Conservation (phyloP, 2,797 vertebrate genomes). For the Myotis myotis region DNA sequence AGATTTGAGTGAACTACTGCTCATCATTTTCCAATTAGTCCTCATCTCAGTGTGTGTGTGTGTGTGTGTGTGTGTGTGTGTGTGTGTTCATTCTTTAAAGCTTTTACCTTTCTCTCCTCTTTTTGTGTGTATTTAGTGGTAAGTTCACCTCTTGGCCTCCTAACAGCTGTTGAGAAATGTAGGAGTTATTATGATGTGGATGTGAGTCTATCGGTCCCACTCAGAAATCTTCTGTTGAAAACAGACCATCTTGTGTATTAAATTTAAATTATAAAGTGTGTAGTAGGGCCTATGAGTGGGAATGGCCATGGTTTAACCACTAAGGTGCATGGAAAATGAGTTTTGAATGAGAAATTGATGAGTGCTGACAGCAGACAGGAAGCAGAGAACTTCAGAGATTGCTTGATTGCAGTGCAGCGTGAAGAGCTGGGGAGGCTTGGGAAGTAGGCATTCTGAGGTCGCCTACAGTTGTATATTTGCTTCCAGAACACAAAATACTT, state of each 20-base stretch:
- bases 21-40: slow-evolving; percentile 45
- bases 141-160: background rate
- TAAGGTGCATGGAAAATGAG: background rate
- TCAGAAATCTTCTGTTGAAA: background rate
- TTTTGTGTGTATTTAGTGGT: background rate
- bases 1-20: slow-evolving; percentile 8
- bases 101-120: background rate
- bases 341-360: background rate
- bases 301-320: background rate
- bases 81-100: background rate
- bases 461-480: background rate
- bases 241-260: background rate
- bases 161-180: background rate
- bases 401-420: rapidly evolving
- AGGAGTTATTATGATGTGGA: background rate
- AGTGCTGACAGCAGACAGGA: background rate
- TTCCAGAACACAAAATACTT: background rate
- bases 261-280: background rate
- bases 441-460: background rate
- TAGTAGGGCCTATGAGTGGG: background rate
- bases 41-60: background rate
- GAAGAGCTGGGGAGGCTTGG: background rate
- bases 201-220: background rate
- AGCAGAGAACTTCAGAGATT: background rate
- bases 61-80: background rate